Conservation (phyloP, 2,797 vertebrate genomes). For the Anguilla anguilla region DNA sequence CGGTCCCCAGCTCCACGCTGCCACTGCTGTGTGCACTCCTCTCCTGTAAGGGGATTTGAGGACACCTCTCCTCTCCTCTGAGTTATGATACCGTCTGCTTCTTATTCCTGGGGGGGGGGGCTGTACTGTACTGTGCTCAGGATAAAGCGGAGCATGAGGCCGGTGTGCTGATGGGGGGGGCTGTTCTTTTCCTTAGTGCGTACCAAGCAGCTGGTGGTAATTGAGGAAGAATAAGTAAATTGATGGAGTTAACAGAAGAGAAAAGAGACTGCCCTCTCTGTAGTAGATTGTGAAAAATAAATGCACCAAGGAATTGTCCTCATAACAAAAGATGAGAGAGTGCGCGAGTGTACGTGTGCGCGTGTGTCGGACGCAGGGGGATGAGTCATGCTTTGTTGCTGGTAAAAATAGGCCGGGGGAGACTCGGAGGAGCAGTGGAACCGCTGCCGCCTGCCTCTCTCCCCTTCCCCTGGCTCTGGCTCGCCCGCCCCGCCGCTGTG, state of each 20-base stretch:
- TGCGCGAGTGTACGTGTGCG: neutral
- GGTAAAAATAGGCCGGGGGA: slow-evolving; percentile 35
- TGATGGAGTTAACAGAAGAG: slow-evolving; percentile 24
- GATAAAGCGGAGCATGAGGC: neutral
- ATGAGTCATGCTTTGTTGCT: slow-evolving; percentile 32
- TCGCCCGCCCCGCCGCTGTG: neutral
- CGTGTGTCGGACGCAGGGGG: slow-evolving; percentile 21
- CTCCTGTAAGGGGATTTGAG: neutral
- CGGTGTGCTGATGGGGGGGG: neutral
- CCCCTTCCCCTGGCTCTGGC: slow-evolving; percentile 22
- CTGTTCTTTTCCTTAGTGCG: neutral
- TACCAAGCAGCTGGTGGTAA: slow-evolving; percentile 29
- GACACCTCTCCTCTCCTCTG: neutral
- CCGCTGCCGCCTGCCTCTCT: slow-evolving; percentile 22
- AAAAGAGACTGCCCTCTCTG: slow-evolving; percentile 2
- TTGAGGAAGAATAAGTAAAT: slow-evolving; percentile 28
- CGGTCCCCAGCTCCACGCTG: neutral
- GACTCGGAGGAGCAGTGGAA: slow-evolving; percentile 25
- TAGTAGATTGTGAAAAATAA: neutral
- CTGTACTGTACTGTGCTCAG: neutral
- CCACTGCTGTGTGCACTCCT: neutral
- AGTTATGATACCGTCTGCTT: neutral
- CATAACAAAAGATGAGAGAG: neutral
- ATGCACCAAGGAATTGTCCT: neutral
- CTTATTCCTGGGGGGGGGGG: neutral